Percentiles rank a stretch among this genome's conserved stretches.
Evolutionary conservation across 2,113 vertebrate species (phyloP).

Genomic region (Cranoglanis bouderius): DNA sequence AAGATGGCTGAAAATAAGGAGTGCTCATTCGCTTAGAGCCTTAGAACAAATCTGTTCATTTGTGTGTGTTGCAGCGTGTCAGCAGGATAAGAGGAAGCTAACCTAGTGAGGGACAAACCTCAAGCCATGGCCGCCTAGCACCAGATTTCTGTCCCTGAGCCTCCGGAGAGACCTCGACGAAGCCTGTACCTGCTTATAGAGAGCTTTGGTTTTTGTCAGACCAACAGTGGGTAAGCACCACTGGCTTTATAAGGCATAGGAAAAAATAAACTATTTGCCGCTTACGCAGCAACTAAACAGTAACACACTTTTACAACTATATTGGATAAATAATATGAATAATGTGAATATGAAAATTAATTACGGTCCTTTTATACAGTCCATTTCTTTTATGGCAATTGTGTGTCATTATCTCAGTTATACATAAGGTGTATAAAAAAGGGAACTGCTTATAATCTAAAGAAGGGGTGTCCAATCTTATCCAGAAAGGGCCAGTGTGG

Average conservation of each 20-base stretch:
- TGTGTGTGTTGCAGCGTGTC: conserved; percentile 41
- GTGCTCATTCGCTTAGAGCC: not conserved
- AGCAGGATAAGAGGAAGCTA: conserved; percentile 7
- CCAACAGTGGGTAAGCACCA: conserved; percentile 22
- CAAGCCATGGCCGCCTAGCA: conserved; percentile 23
- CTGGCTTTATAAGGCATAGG: not conserved
- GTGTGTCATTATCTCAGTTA: not conserved
- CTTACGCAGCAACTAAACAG: not conserved
- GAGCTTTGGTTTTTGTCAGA: conserved; percentile 20
- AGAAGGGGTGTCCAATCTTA: no score
- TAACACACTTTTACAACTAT: not conserved
- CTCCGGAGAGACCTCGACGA: not conserved
- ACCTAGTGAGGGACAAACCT: not conserved
- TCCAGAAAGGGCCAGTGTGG: no score
- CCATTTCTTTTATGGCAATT: not conserved
- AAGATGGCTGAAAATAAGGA: not conserved
- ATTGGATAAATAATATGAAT: not conserved
- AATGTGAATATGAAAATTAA: not conserved
- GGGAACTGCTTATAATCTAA: not conserved
- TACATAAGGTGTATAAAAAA: not conserved
- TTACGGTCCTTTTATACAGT: not conserved
- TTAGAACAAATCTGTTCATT: conserved; percentile 45
- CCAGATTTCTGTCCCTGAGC: not conserved
- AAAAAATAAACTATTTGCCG: not conserved
- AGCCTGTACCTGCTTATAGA: conserved; percentile 7